These are phyloP conservation scores for Pogoniulus pusillus DNA, from an alignment of 2,797 vertebrate genomes.

Conservation along the genomic window DNA sequence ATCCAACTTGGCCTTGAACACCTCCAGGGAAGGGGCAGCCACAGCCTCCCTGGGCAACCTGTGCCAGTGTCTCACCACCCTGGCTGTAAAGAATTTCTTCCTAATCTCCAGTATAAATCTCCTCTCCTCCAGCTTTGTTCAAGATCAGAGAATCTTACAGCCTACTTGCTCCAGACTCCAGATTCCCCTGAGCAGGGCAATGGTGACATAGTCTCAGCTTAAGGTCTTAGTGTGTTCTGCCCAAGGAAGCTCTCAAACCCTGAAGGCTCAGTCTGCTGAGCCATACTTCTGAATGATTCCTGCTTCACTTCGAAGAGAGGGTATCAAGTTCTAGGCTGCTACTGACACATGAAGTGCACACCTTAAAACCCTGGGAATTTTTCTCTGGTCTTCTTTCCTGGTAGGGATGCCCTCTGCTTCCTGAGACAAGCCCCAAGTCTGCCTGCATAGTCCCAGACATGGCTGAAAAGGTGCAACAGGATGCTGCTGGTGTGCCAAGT, in stretches of 20 bases:
- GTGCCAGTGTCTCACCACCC: too few relatives aligned
- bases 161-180: not conserved
- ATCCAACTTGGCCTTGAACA: too few relatives aligned
- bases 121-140: too few relatives aligned
- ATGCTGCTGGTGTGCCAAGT: not conserved
- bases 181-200: not conserved
- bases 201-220: not conserved
- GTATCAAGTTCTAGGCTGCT: not conserved
- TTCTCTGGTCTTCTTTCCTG: not conserved
- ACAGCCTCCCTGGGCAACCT: too few relatives aligned
- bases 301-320: not conserved
- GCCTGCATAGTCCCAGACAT: not conserved
- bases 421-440: not conserved
- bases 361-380: not conserved
- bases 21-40: too few relatives aligned
- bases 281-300: not conserved
- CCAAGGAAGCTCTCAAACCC: not conserved
- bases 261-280: not conserved
- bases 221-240: not conserved
- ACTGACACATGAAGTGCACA: fast-evolving
- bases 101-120: too few relatives aligned
- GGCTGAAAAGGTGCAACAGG: not conserved
- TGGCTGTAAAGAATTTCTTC: too few relatives aligned
- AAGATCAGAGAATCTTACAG: not conserved
- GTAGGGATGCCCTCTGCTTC: not conserved